Evolutionary conservation across 2,888 invertebrate genomes (phyloP).

Genomic region (Lottia gigantea): DNA sequence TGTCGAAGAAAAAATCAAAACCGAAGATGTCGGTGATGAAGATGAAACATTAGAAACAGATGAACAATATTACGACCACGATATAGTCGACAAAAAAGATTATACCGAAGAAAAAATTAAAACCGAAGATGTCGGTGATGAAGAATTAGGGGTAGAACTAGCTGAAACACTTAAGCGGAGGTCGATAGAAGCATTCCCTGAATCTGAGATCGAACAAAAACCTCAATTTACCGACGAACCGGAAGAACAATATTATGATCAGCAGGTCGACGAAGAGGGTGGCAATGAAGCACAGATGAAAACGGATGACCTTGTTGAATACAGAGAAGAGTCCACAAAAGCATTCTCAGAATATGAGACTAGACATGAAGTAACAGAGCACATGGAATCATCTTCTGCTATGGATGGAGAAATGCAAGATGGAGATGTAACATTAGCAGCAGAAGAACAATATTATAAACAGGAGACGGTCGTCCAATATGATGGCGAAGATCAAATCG

Average conservation of each 20-base stretch:
- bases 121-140: slow-evolving; percentile 8
- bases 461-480: background rate
- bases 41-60: too few relatives aligned
- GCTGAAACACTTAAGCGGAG: too few relatives aligned
- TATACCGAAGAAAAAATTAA: background rate
- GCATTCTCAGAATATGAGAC: too few relatives aligned
- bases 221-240: background rate
- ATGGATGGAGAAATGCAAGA: slow-evolving; percentile 14
- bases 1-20: too few relatives aligned
- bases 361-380: too few relatives aligned
- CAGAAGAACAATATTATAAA: too few relatives aligned
- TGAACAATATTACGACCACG: too few relatives aligned
- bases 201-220: background rate
- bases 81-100: background rate
- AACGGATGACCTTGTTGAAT: slow-evolving; percentile 18
- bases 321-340: too few relatives aligned
- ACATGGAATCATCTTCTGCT: slow-evolving; percentile 2
- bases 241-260: background rate
- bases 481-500: too few relatives aligned
- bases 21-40: too few relatives aligned
- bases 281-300: slow-evolving; percentile 18
- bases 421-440: background rate
- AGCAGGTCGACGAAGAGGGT: too few relatives aligned
- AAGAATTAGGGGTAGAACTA: background rate
- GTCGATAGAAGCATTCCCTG: too few relatives aligned